Percentiles rank a stretch among this genome's conserved stretches.
These are phyloP conservation scores for Drosophila arawakana DNA, from an alignment of 1,140 invertebrate genomes.

Conservation along the genomic window DNA sequence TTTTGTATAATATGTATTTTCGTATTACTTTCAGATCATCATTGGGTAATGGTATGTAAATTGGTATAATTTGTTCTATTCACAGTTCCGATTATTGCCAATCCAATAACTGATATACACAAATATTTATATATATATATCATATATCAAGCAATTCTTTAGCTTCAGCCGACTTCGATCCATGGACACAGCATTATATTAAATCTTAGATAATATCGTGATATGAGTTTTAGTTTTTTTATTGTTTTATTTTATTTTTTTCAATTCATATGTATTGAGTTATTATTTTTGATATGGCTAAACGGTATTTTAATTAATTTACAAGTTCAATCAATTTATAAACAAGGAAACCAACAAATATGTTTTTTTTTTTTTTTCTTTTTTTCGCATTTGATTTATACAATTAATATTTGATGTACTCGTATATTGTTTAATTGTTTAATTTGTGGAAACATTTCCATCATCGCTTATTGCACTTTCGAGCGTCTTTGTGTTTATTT, in stretches of 20 bases:
- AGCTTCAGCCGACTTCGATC: conserved; percentile 10
- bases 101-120: conserved; percentile 46
- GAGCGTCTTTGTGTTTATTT: conserved; percentile 61
- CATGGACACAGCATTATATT: conserved; percentile 15
- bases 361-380: conserved; percentile 1
- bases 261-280: conserved; percentile 37
- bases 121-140: conserved; percentile 34
- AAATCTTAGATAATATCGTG: conserved; percentile 18
- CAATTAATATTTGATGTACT: conserved; percentile 41
- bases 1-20: conserved; percentile 66
- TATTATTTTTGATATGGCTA: conserved; percentile 40
- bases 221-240: conserved; percentile 35
- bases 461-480: conserved; percentile 72
- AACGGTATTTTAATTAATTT: conserved; percentile 28
- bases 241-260: background rate
- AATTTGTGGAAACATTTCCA: conserved; percentile 34
- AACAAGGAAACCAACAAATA: conserved; percentile 2
- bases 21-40: conserved; percentile 61
- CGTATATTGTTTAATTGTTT: conserved; percentile 36
- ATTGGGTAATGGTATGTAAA: conserved; percentile 58
- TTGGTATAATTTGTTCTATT: conserved; percentile 80
- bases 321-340: conserved; percentile 37
- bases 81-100: conserved; percentile 70
- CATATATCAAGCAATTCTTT: conserved; percentile 32
- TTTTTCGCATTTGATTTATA: conserved; percentile 24